These are phyloP conservation scores for Dicranocentrus wangi DNA, from an alignment of 2,888 invertebrate genomes.

Conservation along the genomic window DNA sequence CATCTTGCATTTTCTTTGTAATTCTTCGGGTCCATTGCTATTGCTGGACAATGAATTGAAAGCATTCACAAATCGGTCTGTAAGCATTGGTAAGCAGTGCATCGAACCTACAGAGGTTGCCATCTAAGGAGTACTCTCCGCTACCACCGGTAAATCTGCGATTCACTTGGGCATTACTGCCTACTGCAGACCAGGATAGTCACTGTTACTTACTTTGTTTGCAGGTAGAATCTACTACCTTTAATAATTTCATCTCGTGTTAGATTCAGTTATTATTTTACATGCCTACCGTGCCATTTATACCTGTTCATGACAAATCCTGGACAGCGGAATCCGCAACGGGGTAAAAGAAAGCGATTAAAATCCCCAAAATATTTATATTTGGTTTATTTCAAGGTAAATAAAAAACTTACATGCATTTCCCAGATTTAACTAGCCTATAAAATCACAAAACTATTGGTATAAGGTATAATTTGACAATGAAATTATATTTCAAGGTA, in stretches of 20 bases:
- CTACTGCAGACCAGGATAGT: not conserved
- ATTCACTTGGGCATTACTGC: slow-evolving; percentile 65
- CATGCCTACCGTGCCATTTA: slow-evolving; percentile 67
- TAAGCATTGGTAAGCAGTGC: slow-evolving; percentile 70
- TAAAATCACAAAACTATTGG: too few species aligned
- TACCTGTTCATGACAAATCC: slow-evolving; percentile 82
- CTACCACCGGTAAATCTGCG: slow-evolving; percentile 79
- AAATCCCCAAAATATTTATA: too few species aligned
- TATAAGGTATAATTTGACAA: not conserved
- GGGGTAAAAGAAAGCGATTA: not conserved
- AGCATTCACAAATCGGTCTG: slow-evolving; percentile 83
- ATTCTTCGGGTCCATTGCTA: slow-evolving; percentile 77
- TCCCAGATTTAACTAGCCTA: slow-evolving; percentile 78
- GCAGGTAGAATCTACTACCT: not conserved
- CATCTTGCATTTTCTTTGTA: slow-evolving; percentile 76
- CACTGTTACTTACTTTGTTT: not conserved
- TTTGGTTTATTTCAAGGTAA: not conserved
- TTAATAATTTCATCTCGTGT: not conserved
- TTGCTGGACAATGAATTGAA: slow-evolving; percentile 82
- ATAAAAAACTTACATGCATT: not conserved
- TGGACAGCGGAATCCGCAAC: slow-evolving; percentile 84
- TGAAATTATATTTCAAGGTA: not conserved
- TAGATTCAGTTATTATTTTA: too few species aligned
- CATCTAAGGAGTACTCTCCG: slow-evolving; percentile 78
- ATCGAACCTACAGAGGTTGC: slow-evolving; percentile 18